Conservation (phyloP, 1,140 invertebrate genomes). For the Anthonomus grandis region DNA sequence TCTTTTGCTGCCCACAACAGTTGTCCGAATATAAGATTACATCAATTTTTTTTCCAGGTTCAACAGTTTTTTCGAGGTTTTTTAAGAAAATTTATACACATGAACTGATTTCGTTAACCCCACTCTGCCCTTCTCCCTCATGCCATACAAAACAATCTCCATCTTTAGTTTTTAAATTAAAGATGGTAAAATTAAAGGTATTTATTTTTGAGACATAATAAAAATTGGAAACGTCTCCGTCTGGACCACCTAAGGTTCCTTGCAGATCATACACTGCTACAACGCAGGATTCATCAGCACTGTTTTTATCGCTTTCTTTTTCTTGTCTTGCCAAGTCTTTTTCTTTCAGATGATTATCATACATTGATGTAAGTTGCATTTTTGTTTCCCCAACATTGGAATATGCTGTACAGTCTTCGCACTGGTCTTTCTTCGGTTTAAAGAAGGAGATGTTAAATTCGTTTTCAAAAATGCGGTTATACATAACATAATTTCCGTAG, state of each 20-base stretch:
- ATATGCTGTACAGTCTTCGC: too few species aligned
- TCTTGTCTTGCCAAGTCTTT: slow-evolving; percentile 22
- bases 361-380: slow-evolving; percentile 12
- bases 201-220: slow-evolving; percentile 42
- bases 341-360: slow-evolving; percentile 36
- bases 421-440: too few species aligned
- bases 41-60: slow-evolving; percentile 26
- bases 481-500: slow-evolving; percentile 34
- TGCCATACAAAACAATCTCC: slow-evolving; percentile 49
- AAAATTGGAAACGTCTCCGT: slow-evolving; percentile 38
- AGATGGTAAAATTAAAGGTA: slow-evolving; percentile 40
- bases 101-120: slow-evolving; percentile 48
- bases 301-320: slow-evolving; percentile 42
- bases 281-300: neutral
- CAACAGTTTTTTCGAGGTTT: neutral
- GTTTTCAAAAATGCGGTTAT: slow-evolving; percentile 40
- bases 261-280: slow-evolving; percentile 33
- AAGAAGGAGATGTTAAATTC: too few species aligned
- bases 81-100: too few species aligned
- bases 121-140: slow-evolving; percentile 47
- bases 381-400: slow-evolving; percentile 39
- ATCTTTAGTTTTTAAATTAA: slow-evolving; percentile 36
- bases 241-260: slow-evolving; percentile 38
- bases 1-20: too few species aligned
- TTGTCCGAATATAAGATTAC: slow-evolving; percentile 42